Evolutionary conservation across 2,113 vertebrate genomes (phyloP).

Genomic region (Elephas maximus): DNA sequence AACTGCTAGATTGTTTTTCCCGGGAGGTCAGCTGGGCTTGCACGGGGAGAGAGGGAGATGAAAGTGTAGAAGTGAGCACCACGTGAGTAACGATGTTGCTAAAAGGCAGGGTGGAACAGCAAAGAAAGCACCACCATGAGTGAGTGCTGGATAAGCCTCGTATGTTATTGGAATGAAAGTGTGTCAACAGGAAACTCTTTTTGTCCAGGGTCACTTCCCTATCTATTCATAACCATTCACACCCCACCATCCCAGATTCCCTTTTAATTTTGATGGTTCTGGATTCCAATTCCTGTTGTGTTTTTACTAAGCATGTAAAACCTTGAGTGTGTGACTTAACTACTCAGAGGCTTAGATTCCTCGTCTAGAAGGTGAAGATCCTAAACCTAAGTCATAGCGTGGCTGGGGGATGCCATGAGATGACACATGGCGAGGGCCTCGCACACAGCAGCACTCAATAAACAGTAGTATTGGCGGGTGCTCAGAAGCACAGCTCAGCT

Average conservation of each 20-base stretch:
- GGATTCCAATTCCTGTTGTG: neutral
- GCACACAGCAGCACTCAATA: neutral
- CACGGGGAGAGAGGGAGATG: neutral
- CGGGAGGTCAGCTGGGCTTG: neutral
- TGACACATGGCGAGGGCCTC: neutral
- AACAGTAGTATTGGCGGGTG: neutral
- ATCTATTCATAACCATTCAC: neutral
- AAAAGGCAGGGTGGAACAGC: neutral
- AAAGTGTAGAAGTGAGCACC: constrained; percentile 3
- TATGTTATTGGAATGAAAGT: neutral
- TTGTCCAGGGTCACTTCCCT: neutral
- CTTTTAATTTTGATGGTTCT: neutral
- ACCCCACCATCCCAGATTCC: neutral
- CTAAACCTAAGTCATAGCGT: too few relatives aligned
- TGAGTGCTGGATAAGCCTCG: neutral
- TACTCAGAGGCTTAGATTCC: neutral
- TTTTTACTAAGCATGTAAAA: neutral
- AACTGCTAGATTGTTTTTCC: neutral
- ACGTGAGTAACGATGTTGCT: neutral
- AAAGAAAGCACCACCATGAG: neutral
- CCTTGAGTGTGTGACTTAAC: neutral
- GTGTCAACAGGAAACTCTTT: constrained; percentile 1
- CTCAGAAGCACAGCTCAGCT: neutral
- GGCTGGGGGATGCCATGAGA: neutral
- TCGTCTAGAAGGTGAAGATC: neutral